Evolutionary conservation across 2,113 vertebrate species (phyloP).

Genomic region (Noctilio leporinus): DNA sequence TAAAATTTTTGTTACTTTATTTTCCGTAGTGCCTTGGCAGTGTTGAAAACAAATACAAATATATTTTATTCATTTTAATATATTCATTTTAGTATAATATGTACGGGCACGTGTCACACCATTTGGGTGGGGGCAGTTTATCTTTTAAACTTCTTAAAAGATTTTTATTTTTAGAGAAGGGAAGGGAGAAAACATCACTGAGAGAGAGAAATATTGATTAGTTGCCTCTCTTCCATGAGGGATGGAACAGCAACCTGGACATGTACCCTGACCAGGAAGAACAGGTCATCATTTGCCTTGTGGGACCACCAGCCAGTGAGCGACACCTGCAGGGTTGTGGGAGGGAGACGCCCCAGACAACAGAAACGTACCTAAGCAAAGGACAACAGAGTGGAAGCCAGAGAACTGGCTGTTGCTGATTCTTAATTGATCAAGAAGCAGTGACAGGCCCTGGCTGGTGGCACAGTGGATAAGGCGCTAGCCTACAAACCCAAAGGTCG

Average conservation of each 20-base stretch:
- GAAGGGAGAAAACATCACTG: too few species aligned
- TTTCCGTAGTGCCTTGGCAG: conserved; percentile 86
- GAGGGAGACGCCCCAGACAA: conserved; percentile 71
- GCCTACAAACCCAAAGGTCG: too few species aligned
- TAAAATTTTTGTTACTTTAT: conserved; percentile 82
- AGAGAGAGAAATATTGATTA: too few species aligned
- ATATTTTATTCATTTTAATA: conserved; percentile 79
- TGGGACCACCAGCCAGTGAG: too few species aligned
- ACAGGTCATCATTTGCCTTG: too few species aligned
- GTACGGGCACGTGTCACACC: conserved; percentile 80
- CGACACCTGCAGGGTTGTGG: neutral
- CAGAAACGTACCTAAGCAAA: conserved; percentile 74
- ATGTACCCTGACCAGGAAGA: too few species aligned
- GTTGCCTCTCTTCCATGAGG: too few species aligned
- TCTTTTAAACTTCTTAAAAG: too few species aligned
- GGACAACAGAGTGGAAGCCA: conserved; percentile 70
- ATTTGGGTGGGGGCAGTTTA: neutral
- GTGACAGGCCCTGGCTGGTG: too few species aligned
- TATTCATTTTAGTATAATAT: conserved; percentile 82
- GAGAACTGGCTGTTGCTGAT: conserved; percentile 48
- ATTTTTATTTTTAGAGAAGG: too few species aligned
- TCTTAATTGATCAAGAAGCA: neutral
- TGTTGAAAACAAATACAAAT: conserved; percentile 85
- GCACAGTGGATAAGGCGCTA: too few species aligned
- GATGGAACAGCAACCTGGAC: too few species aligned